Conservation (phyloP, 2,888 invertebrate genomes). For the Euproctis similis region DNA sequence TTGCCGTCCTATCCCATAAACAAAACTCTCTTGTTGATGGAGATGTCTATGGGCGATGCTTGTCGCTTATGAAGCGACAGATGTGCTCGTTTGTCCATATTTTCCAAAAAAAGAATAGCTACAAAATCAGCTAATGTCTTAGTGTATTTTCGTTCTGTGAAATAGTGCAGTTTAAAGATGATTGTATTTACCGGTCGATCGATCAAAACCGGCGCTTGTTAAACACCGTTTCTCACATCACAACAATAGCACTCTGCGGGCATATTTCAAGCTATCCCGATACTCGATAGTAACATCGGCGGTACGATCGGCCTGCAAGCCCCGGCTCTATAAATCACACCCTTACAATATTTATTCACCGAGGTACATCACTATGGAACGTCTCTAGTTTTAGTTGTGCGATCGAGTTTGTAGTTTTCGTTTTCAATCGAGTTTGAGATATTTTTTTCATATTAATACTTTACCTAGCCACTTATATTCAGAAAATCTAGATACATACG, state of each 20-base stretch:
- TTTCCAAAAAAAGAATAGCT: slow-evolving; percentile 8
- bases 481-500: too few species aligned
- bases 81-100: too few species aligned
- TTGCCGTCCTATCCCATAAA: too few species aligned
- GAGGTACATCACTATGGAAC: slow-evolving; percentile 49
- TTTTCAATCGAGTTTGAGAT: too few species aligned
- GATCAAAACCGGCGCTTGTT: slow-evolving; percentile 64
- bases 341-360: slow-evolving; percentile 73
- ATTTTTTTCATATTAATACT: too few species aligned
- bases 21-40: too few species aligned
- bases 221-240: slow-evolving; percentile 73
- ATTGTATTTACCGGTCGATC: slow-evolving; percentile 54
- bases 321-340: slow-evolving; percentile 68
- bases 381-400: slow-evolving; percentile 30
- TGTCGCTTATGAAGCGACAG: too few species aligned
- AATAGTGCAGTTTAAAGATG: slow-evolving; percentile 36
- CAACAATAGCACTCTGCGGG: slow-evolving; percentile 68
- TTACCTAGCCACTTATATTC: too few species aligned
- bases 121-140: slow-evolving; percentile 43
- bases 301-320: slow-evolving; percentile 55
- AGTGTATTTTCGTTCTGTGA: slow-evolving; percentile 51
- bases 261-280: slow-evolving; percentile 72
- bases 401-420: slow-evolving; percentile 30
- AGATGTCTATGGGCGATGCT: too few species aligned
- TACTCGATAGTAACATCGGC: slow-evolving; percentile 68